phyloP scores from a whole-genome alignment of 2,113 vertebrate genomes.

The Mus pahari region DNA sequence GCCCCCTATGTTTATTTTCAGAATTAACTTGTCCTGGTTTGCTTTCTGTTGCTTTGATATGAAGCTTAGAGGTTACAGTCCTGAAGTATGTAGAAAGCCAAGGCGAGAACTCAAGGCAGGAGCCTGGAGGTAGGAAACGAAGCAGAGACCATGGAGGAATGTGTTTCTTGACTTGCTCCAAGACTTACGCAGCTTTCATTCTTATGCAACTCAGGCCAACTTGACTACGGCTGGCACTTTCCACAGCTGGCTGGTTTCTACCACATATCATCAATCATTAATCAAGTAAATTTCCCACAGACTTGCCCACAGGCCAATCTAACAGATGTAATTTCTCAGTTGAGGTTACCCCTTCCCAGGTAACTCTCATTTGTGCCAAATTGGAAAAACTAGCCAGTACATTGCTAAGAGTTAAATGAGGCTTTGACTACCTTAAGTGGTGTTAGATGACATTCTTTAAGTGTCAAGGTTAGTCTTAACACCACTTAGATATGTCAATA shows the following conservation, averaged over 20 bases:
- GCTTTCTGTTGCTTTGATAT: not conserved
- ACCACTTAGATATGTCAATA: no score
- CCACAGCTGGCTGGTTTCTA: no score
- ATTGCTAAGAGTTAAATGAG: not conserved
- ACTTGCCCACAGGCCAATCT: not conserved
- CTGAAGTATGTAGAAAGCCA: not conserved
- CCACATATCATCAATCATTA: no score
- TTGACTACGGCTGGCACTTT: no score
- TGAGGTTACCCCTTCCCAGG: not conserved
- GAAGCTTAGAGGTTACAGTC: not conserved
- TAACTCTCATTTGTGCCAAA: not conserved
- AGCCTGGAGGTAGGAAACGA: not conserved
- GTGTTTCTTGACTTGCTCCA: not conserved
- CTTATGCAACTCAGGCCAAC: not conserved
- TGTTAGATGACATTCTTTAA: not conserved
- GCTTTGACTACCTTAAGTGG: not conserved
- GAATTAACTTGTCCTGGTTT: not conserved
- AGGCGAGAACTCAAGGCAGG: not conserved
- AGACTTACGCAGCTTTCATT: not conserved
- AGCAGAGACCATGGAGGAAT: not conserved
- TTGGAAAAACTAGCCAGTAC: not conserved
- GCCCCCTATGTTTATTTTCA: not conserved
- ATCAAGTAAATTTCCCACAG: no score
- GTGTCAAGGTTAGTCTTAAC: not conserved
- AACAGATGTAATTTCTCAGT: not conserved